Conservation (phyloP, 2,888 invertebrate genomes). For the Aphrophora alni region DNA sequence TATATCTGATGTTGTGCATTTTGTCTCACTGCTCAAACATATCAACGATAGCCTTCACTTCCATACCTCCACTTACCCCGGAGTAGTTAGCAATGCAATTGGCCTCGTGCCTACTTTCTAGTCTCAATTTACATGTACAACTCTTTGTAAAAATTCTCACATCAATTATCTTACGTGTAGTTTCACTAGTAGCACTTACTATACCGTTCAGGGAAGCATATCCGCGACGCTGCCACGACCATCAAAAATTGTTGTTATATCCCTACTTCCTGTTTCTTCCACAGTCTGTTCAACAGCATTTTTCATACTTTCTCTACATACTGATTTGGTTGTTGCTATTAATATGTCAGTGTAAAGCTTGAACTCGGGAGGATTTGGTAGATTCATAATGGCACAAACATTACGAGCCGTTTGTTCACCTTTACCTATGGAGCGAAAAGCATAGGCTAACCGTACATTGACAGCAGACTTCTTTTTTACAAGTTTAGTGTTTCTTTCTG, state of each 20-base stretch:
- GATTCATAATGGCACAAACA: not conserved
- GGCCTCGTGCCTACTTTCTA: not conserved
- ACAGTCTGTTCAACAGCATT: not conserved
- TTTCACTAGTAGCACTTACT: not conserved
- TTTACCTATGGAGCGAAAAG: not conserved
- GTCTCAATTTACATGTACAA: slow-evolving; percentile 11
- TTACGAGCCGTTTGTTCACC: not conserved
- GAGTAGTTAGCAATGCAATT: not conserved
- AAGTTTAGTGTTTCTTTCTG: not conserved
- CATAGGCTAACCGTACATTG: not conserved
- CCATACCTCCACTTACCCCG: not conserved
- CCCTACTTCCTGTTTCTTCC: not conserved
- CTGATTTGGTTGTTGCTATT: not conserved
- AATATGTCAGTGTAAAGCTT: not conserved
- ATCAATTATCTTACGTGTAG: not conserved
- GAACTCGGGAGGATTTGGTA: not conserved
- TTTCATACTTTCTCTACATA: slow-evolving; percentile 1
- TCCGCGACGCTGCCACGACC: not conserved
- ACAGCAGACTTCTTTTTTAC: not conserved
- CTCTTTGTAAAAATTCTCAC: slow-evolving; percentile 6
- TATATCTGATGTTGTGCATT: not conserved
- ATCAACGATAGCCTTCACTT: not conserved
- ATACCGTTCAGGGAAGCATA: too few relatives aligned
- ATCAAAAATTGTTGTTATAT: slow-evolving; percentile 11
- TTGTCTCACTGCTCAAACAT: not conserved